Conservation (phyloP, 1,140 invertebrate genomes). For the Cherax quadricarinatus region DNA sequence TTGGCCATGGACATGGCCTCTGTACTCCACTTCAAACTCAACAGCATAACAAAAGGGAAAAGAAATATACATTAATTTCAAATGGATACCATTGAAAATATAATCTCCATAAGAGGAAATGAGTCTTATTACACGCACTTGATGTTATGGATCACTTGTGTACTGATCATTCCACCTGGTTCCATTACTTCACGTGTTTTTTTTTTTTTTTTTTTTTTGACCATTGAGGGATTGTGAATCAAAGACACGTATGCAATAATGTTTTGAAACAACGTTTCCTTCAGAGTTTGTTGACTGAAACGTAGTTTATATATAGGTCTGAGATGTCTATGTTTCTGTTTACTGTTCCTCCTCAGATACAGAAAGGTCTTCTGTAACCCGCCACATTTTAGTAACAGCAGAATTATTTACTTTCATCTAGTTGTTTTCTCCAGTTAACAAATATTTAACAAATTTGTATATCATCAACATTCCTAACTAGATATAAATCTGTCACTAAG, state of each 20-base stretch:
- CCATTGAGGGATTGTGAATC: neutral
- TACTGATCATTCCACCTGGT: slow-evolving; percentile 13
- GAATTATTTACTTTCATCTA: neutral
- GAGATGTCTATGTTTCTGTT: too few relatives aligned
- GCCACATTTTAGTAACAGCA: neutral
- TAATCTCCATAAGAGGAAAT: slow-evolving; percentile 5
- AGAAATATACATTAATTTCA: neutral
- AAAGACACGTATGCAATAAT: neutral
- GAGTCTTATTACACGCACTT: neutral
- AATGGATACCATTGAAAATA: slow-evolving; percentile 22
- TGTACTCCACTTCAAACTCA: neutral
- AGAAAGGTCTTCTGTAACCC: too few relatives aligned
- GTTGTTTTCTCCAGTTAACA: neutral
- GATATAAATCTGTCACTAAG: neutral
- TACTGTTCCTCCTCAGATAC: too few relatives aligned
- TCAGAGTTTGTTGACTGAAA: too few relatives aligned
- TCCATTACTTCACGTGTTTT: slow-evolving; percentile 13
- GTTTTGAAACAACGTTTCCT: too few relatives aligned
- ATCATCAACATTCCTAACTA: neutral
- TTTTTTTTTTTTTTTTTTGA: neutral
- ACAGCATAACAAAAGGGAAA: neutral
- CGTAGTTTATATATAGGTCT: too few relatives aligned
- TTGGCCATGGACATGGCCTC: neutral
- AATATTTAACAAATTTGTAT: neutral
- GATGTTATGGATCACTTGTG: neutral